phyloP scores from a whole-genome alignment of 1,140 invertebrate species.

The Chymomyza costata region DNA sequence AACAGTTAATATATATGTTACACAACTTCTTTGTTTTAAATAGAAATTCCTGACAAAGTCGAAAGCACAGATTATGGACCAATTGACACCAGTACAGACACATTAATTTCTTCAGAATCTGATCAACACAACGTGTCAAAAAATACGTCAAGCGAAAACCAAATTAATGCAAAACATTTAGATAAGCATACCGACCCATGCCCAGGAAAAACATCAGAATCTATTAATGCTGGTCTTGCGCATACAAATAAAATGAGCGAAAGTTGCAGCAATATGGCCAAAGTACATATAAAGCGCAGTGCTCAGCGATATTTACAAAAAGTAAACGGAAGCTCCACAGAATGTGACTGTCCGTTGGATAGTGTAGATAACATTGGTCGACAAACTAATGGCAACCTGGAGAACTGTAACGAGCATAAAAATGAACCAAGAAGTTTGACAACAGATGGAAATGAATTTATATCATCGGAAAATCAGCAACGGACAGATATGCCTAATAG shows the following conservation, averaged over 20 bases:
- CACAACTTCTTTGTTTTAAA: too few relatives aligned
- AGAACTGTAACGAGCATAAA: too few relatives aligned
- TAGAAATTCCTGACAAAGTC: too few relatives aligned
- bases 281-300: conserved; percentile 45
- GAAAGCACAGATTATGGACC: too few relatives aligned
- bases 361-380: too few relatives aligned
- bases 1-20: not conserved
- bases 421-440: too few relatives aligned
- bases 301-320: conserved; percentile 29
- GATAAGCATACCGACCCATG: conserved; percentile 12
- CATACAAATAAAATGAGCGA: conserved; percentile 45
- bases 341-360: not conserved
- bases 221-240: not conserved
- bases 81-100: conserved; percentile 76
- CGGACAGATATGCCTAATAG: too few relatives aligned
- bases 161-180: conserved; percentile 7
- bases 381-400: too few relatives aligned
- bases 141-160: conserved; percentile 2
- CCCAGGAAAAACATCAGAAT: conserved; percentile 13
- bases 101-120: conserved; percentile 66
- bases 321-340: too few relatives aligned
- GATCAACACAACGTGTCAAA: not conserved
- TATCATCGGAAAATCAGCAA: too few relatives aligned
- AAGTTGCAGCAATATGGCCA: conserved; percentile 53
- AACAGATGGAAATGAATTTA: too few relatives aligned